phyloP scores from a whole-genome alignment of 2,888 invertebrate genomes.

The Drosophila pegasa region DNA sequence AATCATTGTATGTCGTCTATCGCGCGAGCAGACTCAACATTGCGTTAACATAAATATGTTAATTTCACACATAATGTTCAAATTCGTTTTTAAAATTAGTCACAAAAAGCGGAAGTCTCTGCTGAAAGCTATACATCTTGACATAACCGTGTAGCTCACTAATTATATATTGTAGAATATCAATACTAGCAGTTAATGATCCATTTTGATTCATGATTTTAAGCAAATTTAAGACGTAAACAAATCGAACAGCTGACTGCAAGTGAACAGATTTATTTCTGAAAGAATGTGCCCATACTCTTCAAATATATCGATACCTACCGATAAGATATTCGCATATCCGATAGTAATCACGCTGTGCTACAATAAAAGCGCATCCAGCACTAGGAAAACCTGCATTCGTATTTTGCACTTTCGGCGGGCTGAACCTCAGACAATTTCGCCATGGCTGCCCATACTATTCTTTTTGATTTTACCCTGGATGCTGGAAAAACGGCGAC shows the following conservation, averaged over 20 bases:
- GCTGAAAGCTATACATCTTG: background rate
- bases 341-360: constrained; percentile 22
- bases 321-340: background rate
- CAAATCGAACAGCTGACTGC: constrained; percentile 22
- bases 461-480: constrained; percentile 92
- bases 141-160: no score
- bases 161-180: background rate
- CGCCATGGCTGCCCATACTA: constrained; percentile 91
- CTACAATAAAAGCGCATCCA: constrained; percentile 26
- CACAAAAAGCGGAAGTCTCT: background rate
- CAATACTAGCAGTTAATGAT: background rate
- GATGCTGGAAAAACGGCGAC: constrained; percentile 89
- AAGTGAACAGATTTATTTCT: background rate
- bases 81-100: background rate
- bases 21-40: background rate
- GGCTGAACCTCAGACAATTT: constrained; percentile 38
- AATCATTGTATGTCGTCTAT: constrained; percentile 12
- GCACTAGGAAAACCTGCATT: constrained; percentile 32
- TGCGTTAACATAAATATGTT: constrained; percentile 25
- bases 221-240: background rate
- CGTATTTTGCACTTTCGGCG: constrained; percentile 52
- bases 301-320: constrained; percentile 11
- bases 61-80: background rate
- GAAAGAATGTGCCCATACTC: background rate
- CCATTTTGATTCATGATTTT: constrained; percentile 16